Base-by-base conservation (phyloP, 2,113 vertebrate species). In the Brienomyrus longianalis region DNA sequence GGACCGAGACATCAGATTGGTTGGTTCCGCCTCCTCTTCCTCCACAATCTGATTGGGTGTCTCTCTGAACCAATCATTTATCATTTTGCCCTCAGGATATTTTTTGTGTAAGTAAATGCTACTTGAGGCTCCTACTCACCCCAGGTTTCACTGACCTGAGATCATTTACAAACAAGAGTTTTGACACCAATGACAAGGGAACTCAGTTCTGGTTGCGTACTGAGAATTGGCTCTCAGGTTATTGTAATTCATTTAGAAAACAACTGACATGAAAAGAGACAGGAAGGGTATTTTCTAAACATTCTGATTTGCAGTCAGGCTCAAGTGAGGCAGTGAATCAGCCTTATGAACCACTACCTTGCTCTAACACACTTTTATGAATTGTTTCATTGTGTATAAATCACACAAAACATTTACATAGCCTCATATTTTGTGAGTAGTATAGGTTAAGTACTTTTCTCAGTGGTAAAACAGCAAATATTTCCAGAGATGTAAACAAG, bases 201-300 rank as follows among this genome's bases (percentile, higher is more conserved):
- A 97, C 96, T 4, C 96, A 95, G 0, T 96, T 97, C 92, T 97
- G 97, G 0, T 96, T 97, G 88, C n/a, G 95, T 96, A 0, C 93
- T 0, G 96, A 97, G 19, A 96, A 97, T 0, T 96, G 96, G 1
- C 96, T 97, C 19, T 27, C 43, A 31, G 21, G 59, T 35, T 88
- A 54, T 23, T 17, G 74, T 80, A 87, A 87, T 59, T 56, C 3
- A 62, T n/a, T 3, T 59, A 31, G 51, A 35, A 87, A 54, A 48
- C 2, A 52, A 48, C 47, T 51, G 7, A 86, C 31, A 31, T 31
- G 27, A 5, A 11, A 35, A 52, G 50, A 19, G 1, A 3, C 17
- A 45, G 48, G 7, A 48, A 11, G 45, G 6, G 19, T 23, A 84
- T 23, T 48, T 84, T 45, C 80, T 11, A 84, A 48, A 48, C 3